These are phyloP conservation scores for Hirtodrosophila confusa DNA, from an alignment of 2,888 invertebrate genomes.

Conservation along the genomic window DNA sequence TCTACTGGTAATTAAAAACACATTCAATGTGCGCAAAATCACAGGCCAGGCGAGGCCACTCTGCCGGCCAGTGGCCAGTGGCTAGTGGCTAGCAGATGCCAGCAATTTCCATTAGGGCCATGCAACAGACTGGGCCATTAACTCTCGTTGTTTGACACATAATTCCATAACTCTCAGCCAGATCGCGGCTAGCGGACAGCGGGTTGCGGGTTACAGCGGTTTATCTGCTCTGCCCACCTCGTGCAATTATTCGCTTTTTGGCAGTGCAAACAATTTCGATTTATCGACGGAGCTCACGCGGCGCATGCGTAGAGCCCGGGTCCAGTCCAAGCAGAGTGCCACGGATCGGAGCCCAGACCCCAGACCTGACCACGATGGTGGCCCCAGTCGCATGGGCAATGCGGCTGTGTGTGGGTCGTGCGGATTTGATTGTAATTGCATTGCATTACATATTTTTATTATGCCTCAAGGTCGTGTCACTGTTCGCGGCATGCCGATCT, in stretches of 20 bases:
- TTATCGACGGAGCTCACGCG: conserved; percentile 75
- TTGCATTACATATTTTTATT: conserved; percentile 75
- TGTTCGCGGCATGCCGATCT: conserved; percentile 44
- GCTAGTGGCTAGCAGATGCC: conserved; percentile 21
- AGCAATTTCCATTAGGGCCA: conserved; percentile 70
- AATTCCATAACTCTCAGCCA: conserved; percentile 73
- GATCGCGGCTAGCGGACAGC: conserved; percentile 40
- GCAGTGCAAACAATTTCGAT: conserved; percentile 79
- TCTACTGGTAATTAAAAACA: conserved; percentile 73
- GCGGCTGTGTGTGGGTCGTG: conserved; percentile 71
- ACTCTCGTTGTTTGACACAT: conserved; percentile 76
- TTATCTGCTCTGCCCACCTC: conserved; percentile 56
- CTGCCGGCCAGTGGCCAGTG: conserved; percentile 17
- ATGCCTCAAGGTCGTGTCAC: conserved; percentile 74
- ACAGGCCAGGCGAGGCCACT: conserved; percentile 48
- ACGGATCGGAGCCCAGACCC: neutral
- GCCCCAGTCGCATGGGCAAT: conserved; percentile 23
- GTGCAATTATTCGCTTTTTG: conserved; percentile 79
- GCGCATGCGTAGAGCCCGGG: conserved; percentile 53
- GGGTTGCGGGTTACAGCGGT: conserved; percentile 22
- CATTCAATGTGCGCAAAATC: conserved; percentile 80
- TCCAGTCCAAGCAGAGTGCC: neutral
- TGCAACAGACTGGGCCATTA: conserved; percentile 58
- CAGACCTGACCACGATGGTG: conserved; percentile 43
- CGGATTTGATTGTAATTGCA: conserved; percentile 76